Evolutionary conservation across 2,888 invertebrate genomes (phyloP), one percentile per base, ranked within the genome.

Genomic region (Eupithecia centaureata): DNA sequence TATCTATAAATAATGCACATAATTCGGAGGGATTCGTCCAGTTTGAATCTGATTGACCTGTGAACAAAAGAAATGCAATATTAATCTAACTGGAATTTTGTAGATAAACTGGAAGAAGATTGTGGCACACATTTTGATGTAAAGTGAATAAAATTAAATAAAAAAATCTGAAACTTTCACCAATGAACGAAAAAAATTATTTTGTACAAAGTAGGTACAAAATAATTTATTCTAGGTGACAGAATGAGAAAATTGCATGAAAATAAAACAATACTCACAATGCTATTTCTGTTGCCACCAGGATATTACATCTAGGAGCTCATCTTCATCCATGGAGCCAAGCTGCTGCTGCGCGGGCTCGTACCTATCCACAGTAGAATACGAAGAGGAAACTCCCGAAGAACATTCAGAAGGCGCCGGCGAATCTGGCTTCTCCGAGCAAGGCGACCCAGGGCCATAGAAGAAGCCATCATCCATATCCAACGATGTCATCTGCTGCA

Each of bases 241-340:
- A 22, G 5, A 25, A 12, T 52, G 7, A 52, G 15, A 27, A 27
- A 52, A n/a, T 3, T 25, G 61, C 38, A 56, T 63, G 18, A 61
- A n/a, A 63, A 38, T 35, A 38, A 13, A 28, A 15, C 42, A 67
- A 70, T 72, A 87, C 90, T 89, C 85, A 91, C 91, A 75, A 78
- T 77, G 78, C 83, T 93, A 94, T 92, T 95, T 95, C 83, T 97
- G 96, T 83, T 97, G 97, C 97, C 97, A 97, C 94, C 96, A 96
- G 61, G 96, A 96, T 78, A 97, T 97, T 75, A 96, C 96, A 80
- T 98, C 98, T 38, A 98, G 94, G 8, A 98, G 95, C 81, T 97
- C 97, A 77, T 98, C 98, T 85, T 97, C 97, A 82, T 97, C 97
- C 94, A 97, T 96, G 7, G 97, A 95, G 69, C 96, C 96, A 70